Evolutionary conservation across 2,113 vertebrate genomes (phyloP).

Genomic region (Phocoena sinus): DNA sequence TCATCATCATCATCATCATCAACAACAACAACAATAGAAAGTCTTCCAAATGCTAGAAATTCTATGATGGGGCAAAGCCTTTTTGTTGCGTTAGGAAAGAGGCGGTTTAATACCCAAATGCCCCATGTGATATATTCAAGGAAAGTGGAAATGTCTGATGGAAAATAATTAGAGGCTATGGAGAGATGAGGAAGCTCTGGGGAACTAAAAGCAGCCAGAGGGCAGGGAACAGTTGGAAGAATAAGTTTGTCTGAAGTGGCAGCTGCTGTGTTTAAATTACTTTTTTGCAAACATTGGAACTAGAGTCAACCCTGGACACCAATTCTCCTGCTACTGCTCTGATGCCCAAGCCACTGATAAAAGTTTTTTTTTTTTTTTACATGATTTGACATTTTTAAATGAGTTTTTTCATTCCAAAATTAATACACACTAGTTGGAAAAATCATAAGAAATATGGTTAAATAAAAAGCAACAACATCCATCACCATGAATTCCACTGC

Average conservation of each 20-base stretch:
- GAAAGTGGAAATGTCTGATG: background rate
- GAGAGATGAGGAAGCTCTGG: background rate
- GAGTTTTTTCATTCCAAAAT: background rate
- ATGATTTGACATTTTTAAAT: background rate
- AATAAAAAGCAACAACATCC: background rate
- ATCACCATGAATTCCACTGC: background rate
- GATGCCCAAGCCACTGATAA: background rate
- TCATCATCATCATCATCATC: background rate
- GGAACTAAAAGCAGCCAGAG: background rate
- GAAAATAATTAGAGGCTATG: background rate
- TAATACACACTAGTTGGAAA: background rate
- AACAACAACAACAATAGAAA: background rate
- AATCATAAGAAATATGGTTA: background rate
- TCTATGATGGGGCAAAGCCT: background rate
- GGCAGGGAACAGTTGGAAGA: background rate
- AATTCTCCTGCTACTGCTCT: background rate
- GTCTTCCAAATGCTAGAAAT: background rate
- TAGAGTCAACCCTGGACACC: background rate
- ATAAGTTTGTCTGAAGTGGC: background rate
- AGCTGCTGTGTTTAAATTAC: background rate
- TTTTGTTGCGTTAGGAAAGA: background rate
- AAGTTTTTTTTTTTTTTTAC: background rate
- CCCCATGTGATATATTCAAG: background rate
- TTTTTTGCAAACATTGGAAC: background rate
- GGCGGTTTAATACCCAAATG: background rate